Conservation (phyloP, 2,797 vertebrate species). For the Channa striata region DNA sequence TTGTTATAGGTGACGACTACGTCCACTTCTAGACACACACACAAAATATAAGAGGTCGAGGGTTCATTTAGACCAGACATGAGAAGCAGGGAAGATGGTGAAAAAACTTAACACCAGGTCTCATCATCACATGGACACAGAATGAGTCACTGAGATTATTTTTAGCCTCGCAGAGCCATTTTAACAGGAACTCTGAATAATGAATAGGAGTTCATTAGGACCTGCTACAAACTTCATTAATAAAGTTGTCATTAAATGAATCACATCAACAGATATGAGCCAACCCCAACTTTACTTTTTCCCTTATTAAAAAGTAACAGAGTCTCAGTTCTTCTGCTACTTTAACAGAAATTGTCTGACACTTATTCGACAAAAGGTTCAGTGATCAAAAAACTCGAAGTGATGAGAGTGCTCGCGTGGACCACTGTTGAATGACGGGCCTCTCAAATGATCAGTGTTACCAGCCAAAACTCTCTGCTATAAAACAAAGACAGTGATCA, state of each 20-base stretch:
- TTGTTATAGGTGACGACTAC: slow-evolving; percentile 87
- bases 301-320: slow-evolving; percentile 7
- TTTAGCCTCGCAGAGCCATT: slow-evolving; percentile 24
- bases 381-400: not conserved
- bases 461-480: too few relatives aligned
- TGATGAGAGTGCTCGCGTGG: not conserved
- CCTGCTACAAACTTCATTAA: slow-evolving; percentile 40
- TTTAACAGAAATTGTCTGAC: not conserved
- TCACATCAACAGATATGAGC: not conserved
- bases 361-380: not conserved
- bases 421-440: too few relatives aligned
- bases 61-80: not conserved
- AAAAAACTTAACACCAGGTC: not conserved
- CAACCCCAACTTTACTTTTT: not conserved
- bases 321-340: not conserved
- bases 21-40: slow-evolving; percentile 83
- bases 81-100: not conserved
- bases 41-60: not conserved
- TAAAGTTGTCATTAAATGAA: slow-evolving; percentile 33
- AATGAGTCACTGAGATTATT: slow-evolving; percentile 19
- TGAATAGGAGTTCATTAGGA: slow-evolving; percentile 49
- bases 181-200: slow-evolving; percentile 49
- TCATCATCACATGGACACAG: not conserved
- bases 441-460: too few relatives aligned
- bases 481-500: too few relatives aligned